Conservation (phyloP, 2,888 invertebrate species). For the Zootermopsis nevadensis region DNA sequence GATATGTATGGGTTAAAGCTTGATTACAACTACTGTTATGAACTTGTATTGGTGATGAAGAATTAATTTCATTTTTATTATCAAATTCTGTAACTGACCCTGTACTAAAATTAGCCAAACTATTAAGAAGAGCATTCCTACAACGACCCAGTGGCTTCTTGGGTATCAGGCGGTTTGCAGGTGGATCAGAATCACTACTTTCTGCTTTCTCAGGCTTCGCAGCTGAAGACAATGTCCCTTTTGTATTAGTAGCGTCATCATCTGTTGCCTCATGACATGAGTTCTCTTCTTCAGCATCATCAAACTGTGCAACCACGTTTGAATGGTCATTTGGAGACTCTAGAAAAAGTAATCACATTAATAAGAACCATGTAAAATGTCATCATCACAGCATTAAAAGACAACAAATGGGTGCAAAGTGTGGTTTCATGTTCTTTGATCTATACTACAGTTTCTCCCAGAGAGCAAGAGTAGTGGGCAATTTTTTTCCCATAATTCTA, state of each 20-base stretch:
- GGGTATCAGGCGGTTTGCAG: background rate
- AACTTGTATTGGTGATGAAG: background rate
- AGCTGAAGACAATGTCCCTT: background rate
- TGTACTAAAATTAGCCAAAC: background rate
- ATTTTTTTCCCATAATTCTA: too few relatives aligned
- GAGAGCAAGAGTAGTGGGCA: too few relatives aligned
- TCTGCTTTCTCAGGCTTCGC: background rate
- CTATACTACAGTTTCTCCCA: too few relatives aligned
- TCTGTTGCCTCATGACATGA: background rate
- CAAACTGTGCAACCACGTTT: background rate
- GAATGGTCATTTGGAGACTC: background rate
- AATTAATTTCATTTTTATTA: background rate
- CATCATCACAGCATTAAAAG: too few relatives aligned
- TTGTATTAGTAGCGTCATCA: background rate
- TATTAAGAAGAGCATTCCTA: constrained; percentile 15
- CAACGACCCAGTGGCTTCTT: background rate
- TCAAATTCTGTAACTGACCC: background rate
- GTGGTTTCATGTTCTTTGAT: too few relatives aligned
- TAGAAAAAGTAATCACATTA: background rate
- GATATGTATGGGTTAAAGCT: background rate
- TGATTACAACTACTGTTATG: background rate
- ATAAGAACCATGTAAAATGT: too few relatives aligned
- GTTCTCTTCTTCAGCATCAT: background rate
- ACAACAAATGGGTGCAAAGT: too few relatives aligned
- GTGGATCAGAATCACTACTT: background rate